Base-by-base conservation (phyloP, 1,140 invertebrate species). In the Cotesia typhae region DNA sequence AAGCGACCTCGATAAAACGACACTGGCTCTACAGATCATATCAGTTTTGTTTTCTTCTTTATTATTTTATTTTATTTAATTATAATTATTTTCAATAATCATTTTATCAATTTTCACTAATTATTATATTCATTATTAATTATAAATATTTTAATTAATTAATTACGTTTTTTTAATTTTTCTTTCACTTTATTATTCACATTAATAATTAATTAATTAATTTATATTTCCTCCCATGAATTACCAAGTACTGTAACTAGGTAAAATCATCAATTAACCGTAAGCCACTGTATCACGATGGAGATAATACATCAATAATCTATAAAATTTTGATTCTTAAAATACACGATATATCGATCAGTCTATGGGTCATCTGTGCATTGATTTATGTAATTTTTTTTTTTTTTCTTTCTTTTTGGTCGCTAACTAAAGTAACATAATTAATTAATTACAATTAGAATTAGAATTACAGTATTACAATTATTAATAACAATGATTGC, bases 21-120 rank as follows among this genome's bases (percentile, higher is more conserved):
- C 80, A 84, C 80, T 83, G 80, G 82, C 78, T 77, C 81, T 84
- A 84, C 82, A 84, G 81, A 84, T 83, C 79, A 28, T 28, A 28
- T 28, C 28, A 28, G 28, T 28, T 28, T 28, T 28, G 17, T 61
- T 61, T 61, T 17, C 4, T 61, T 20, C 5, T 10, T 10, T 28
- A 61, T 61, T 20, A 61, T 61, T 61, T 61, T 61, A 35, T 35
- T 35, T 35, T 59, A 17, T 1, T 59, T 14, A 9, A 17, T 7
- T 10, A 14, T 47, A 6, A 47, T 47, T 47, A 47, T 47, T 47
- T 10, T 47, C 6, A 47, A 47, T 47, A 47, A 47, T 47, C 5
- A 37, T 65, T 14, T 12, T 65, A 41, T 65, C n/a, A 57, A 57
- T 47, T 47, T 47, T 47, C 5, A 10, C 41, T 47, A 47, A 47